A percentile compares a stretch with the other conserved stretches of the same genome.
phyloP scores from a whole-genome alignment of 2,113 vertebrate genomes.

The Dipodomys stephensi region DNA sequence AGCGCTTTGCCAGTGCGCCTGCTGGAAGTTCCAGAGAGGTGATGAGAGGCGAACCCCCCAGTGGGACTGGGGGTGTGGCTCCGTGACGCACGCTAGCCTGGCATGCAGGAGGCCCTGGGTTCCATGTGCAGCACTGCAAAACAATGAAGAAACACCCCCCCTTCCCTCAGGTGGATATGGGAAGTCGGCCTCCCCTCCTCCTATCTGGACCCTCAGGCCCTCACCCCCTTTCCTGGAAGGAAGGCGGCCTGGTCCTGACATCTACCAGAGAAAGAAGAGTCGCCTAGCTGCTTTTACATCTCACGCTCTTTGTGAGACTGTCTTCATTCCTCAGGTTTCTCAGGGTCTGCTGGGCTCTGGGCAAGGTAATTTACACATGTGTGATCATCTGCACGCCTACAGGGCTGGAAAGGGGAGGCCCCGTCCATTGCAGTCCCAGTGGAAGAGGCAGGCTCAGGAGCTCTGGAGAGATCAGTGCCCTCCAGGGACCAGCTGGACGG shows the following conservation, averaged over 20 bases:
- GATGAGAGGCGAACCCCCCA: not conserved
- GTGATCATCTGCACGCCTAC: not conserved
- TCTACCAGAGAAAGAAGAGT: not conserved
- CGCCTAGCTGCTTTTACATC: not conserved
- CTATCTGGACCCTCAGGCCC: not conserved
- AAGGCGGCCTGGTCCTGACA: not conserved
- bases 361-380: not conserved
- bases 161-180: not conserved
- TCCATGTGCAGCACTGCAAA: not conserved
- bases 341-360: not conserved
- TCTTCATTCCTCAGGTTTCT: not conserved
- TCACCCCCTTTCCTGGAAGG: not conserved
- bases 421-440: not conserved
- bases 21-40: not conserved
- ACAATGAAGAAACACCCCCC: not conserved
- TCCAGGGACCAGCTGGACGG: not conserved
- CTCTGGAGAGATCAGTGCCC: not conserved
- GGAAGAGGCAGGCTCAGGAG: not conserved
- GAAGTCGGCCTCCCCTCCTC: accelerated
- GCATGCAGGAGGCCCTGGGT: not conserved
- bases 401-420: not conserved
- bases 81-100: not conserved
- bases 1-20: not conserved
- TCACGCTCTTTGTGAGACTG: not conserved
- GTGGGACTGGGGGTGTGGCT: not conserved